phyloP scores from a whole-genome alignment of 2,797 vertebrate genomes.

The Schizothorax lantsangensis region DNA sequence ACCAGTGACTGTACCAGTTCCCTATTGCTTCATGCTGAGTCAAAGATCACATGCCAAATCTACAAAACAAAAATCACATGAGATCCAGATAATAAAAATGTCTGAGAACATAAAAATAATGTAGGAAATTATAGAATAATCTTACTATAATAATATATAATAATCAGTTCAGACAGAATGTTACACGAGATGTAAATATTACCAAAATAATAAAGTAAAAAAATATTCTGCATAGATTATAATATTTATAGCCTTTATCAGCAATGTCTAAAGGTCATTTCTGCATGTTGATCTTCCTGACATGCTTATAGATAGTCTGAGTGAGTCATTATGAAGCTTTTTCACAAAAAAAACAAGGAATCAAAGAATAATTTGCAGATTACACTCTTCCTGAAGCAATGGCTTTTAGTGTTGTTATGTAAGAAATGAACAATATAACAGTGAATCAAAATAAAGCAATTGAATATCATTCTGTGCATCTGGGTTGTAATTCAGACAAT shows the following conservation, averaged over 20 bases:
- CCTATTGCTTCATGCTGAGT: not conserved
- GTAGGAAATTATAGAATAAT: not conserved
- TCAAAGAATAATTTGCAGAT: not conserved
- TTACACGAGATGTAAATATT: not conserved
- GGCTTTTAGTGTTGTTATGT: not conserved
- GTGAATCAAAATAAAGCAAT: not conserved
- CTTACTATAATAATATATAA: not conserved
- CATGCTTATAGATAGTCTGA: not conserved
- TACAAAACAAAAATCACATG: not conserved
- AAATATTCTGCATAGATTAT: not conserved
- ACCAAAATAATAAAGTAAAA: not conserved
- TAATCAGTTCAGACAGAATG: not conserved
- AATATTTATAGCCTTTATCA: slow-evolving; percentile 8
- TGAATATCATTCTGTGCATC: not conserved
- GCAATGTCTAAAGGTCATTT: not conserved
- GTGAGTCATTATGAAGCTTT: not conserved
- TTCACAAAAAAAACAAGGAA: not conserved
- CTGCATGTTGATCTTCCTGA: not conserved
- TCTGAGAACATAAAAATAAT: not conserved
- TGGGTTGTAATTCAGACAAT: not conserved
- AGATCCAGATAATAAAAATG: slow-evolving; percentile 13
- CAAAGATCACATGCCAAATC: not conserved
- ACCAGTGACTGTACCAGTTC: not conserved
- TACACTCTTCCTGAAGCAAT: not conserved
- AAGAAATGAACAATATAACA: not conserved